Conservation (phyloP, 1,140 invertebrate species). For the Bombus pascuorum region DNA sequence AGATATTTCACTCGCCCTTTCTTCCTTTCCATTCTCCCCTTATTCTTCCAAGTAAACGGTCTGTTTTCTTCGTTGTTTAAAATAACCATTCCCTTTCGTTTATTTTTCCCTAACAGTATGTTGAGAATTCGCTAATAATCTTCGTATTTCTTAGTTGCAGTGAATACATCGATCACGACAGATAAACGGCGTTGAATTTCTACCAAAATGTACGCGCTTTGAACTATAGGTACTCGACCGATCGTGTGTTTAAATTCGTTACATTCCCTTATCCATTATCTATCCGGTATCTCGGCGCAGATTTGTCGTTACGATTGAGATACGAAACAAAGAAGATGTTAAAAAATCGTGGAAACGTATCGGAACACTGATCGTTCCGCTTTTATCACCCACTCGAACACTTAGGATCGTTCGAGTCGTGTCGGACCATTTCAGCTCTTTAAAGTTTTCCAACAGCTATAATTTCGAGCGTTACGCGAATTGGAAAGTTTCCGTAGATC, state of each 20-base stretch:
- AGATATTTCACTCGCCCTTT: constrained; percentile 65
- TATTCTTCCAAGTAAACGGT: not conserved
- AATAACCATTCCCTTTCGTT: not conserved
- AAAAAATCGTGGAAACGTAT: not conserved
- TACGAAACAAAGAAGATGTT: not conserved
- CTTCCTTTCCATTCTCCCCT: not conserved
- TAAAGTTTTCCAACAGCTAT: constrained; percentile 21
- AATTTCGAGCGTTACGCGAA: constrained; percentile 24
- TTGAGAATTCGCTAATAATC: too few species aligned
- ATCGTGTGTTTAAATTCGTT: too few species aligned
- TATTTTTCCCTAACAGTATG: not conserved
- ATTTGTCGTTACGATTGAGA: not conserved
- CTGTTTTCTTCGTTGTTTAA: too few species aligned
- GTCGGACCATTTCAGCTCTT: not conserved
- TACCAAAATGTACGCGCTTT: too few species aligned
- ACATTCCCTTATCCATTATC: too few species aligned
- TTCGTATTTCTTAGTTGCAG: too few species aligned
- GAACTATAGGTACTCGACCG: too few species aligned
- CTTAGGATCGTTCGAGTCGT: not conserved
- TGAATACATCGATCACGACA: too few species aligned
- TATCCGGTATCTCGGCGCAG: too few species aligned
- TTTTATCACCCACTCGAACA: constrained; percentile 3
- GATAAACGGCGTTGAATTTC: too few species aligned
- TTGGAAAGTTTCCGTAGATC: constrained; percentile 15
- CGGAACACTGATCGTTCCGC: not conserved